Base-by-base conservation (phyloP, 2,113 vertebrate genomes). In the Dryoscopus gambensis region DNA sequence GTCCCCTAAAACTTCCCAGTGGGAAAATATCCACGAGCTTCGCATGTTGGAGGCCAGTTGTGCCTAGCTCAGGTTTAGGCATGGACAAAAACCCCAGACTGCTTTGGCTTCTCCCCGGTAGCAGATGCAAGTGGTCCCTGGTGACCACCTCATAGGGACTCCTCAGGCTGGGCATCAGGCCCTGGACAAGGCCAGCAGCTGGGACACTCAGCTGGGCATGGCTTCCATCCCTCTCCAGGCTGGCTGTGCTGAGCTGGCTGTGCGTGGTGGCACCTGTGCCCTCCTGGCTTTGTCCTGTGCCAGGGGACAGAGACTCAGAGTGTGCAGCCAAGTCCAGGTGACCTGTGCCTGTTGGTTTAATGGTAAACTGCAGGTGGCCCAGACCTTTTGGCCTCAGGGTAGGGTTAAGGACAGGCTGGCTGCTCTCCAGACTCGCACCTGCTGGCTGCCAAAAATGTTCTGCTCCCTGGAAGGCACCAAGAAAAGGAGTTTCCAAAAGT, bases 81-180 rank as follows among this genome's bases (percentile, higher is more conserved):
- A 22, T 0, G 2, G 76, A 39, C 50, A 92, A 52, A 47, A 4
- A 11, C 13, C 10, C 40, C 15, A 16, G 31, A 52, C 13, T 71
- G 60, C 74, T 90, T 44, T 47, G 86, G 18, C 27, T 78, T 71
- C 73, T 65, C 40, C 64, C 31, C 13, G 27, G 39, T 1, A 31
- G 60, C 23, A 55, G 35, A 7, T 47, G 68, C 4, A n/a, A 73
- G 23, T 0, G 1, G 23, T 22, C 35, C 24, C 30, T 21, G 1
- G 33, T 39, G 11, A 40, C 7, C n/a, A 46, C 5, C 1, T 24
- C 46, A 28, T 10, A n/a, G 0, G 1, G 68, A 42, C 47, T 70
- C 16, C 79, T 78, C 64, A 95, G 60, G 64, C 94, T 95, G 68
- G 96, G 83, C 79, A 70, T 28, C 59, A 95, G 89, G 27, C 15